A percentile compares a stretch with the other conserved stretches of the same genome.
These are phyloP conservation scores for Crenichthys baileyi DNA, from an alignment of 2,797 vertebrate species.

Conservation along the genomic window DNA sequence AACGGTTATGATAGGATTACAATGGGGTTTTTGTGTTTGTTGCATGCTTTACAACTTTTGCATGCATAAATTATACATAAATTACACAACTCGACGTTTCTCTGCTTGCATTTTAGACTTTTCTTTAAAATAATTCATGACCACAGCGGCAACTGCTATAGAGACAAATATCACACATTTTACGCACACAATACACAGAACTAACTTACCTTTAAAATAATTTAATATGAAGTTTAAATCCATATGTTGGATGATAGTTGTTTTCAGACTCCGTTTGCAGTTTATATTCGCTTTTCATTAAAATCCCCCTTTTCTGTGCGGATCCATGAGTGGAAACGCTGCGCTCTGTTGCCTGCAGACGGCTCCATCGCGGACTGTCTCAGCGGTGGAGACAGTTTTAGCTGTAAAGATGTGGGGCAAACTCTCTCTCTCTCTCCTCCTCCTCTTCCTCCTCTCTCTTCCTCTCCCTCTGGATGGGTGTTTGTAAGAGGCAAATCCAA, in stretches of 20 bases:
- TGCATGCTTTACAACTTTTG: conserved; percentile 9
- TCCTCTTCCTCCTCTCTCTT: conserved; percentile 23
- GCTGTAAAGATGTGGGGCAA: conserved; percentile 49
- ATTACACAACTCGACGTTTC: background rate
- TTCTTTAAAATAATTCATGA: background rate
- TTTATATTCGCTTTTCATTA: conserved; percentile 15
- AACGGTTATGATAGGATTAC: background rate
- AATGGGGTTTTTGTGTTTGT: background rate
- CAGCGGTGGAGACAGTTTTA: conserved; percentile 40
- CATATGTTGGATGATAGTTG: background rate
- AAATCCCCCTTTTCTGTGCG: background rate
- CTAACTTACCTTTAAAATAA: conserved; percentile 44
- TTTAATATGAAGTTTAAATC: conserved; percentile 39
- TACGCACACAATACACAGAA: conserved; percentile 1
- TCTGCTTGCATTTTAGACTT: background rate
- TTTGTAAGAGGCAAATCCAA: conserved; percentile 10
- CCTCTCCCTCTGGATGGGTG: conserved; percentile 1
- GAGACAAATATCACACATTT: background rate
- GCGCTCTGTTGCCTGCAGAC: conserved; percentile 36
- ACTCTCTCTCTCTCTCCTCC: conserved; percentile 30
- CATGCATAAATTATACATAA: background rate
- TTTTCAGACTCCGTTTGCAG: conserved; percentile 12
- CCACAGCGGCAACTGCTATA: background rate
- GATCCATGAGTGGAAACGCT: background rate
- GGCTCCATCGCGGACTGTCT: conserved; percentile 45